phyloP scores from a whole-genome alignment of 2,888 invertebrate species.

The Leptopilina syphax region DNA sequence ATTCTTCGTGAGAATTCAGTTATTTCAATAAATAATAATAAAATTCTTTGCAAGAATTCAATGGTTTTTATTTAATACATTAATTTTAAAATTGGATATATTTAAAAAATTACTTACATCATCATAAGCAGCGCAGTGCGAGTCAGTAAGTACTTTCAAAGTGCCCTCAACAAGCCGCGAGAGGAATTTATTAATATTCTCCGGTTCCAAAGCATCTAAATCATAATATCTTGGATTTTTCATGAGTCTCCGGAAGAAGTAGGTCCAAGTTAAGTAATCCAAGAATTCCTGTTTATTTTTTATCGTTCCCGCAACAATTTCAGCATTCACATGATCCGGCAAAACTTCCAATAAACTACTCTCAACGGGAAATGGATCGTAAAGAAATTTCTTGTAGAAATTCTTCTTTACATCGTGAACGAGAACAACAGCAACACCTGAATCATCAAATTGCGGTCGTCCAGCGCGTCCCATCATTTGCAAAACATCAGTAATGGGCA shows the following conservation, averaged over 20 bases:
- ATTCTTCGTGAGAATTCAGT: too few relatives aligned
- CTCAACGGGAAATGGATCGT: constrained; percentile 99
- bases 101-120: constrained; percentile 78
- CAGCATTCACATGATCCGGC: constrained; percentile 98
- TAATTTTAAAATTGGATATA: too few relatives aligned
- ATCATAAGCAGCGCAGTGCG: constrained; percentile 88
- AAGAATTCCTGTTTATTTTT: constrained; percentile 93
- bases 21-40: too few relatives aligned
- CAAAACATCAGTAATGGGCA: constrained; percentile 99
- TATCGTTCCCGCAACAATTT: constrained; percentile 97
- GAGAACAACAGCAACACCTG: constrained; percentile 91
- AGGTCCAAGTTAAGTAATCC: constrained; percentile 99
- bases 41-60: too few relatives aligned
- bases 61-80: too few relatives aligned
- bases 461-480: constrained; percentile 99
- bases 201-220: constrained; percentile 84
- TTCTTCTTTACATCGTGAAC: constrained; percentile 98
- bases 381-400: constrained; percentile 99
- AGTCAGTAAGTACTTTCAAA: constrained; percentile 83
- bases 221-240: constrained; percentile 96
- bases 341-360: constrained; percentile 94
- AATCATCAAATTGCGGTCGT: constrained; percentile 96
- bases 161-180: constrained; percentile 89
- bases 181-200: constrained; percentile 86
- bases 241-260: constrained; percentile 94